Percentiles rank a stretch among this genome's conserved stretches.
These are phyloP conservation scores for Tholera decimalis DNA, from an alignment of 2,888 invertebrate genomes.

Conservation along the genomic window DNA sequence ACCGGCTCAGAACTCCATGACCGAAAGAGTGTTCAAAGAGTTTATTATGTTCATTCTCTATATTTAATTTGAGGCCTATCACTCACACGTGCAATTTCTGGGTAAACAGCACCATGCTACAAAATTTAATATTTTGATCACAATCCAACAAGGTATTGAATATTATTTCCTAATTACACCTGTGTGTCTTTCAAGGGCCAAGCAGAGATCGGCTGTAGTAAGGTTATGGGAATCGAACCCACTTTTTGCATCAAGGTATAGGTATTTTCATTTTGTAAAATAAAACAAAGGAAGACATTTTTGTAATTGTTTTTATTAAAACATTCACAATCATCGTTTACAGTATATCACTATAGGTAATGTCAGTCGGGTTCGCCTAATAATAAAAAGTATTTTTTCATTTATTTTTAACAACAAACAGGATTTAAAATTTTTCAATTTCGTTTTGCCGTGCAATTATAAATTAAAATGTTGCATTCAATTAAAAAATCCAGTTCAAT, in stretches of 20 bases:
- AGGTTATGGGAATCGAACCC: not conserved
- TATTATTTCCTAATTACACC: too few species aligned
- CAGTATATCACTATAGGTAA: constrained; percentile 73
- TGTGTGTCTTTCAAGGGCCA: not conserved
- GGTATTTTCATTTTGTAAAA: constrained; percentile 2
- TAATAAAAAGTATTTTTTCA: constrained; percentile 68
- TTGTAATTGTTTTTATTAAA: constrained; percentile 77
- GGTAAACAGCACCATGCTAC: too few species aligned
- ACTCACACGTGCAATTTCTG: too few species aligned
- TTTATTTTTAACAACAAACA: constrained; percentile 75
- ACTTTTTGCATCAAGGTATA: not conserved
- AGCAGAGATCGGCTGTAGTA: not conserved
- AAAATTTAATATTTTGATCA: too few species aligned
- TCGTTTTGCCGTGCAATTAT: constrained; percentile 53
- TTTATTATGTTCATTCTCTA: too few species aligned
- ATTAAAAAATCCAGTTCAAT: constrained; percentile 49
- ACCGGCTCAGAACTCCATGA: too few species aligned
- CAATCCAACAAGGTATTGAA: too few species aligned
- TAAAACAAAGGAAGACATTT: constrained; percentile 50
- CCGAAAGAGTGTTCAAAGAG: too few species aligned
- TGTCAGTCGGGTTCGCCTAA: constrained; percentile 83
- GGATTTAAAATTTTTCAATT: constrained; percentile 67
- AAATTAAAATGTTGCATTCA: constrained; percentile 62
- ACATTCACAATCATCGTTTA: constrained; percentile 81
- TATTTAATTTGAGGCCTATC: too few species aligned